A percentile compares a stretch with the other conserved stretches of the same genome.
These are phyloP conservation scores for Torymus auratus DNA, from an alignment of 2,888 invertebrate genomes.

Conservation along the genomic window DNA sequence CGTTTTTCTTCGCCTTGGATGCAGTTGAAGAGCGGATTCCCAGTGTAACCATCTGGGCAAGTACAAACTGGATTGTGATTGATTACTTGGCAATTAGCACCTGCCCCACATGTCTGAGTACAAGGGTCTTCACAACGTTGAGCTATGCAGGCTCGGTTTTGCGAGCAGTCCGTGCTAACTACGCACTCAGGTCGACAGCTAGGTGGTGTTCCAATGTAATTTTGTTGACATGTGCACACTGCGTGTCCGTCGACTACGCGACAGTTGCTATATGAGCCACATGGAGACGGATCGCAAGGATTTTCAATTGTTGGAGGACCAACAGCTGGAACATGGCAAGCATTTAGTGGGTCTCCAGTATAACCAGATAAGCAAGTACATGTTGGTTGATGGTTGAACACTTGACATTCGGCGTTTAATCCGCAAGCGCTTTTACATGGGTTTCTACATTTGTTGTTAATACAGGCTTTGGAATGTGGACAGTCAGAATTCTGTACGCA, in stretches of 20 bases:
- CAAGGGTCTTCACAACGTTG: constrained; percentile 90
- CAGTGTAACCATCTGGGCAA: constrained; percentile 85
- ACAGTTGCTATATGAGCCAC: constrained; percentile 89
- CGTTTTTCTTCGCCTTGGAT: constrained; percentile 62
- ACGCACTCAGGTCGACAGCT: constrained; percentile 89
- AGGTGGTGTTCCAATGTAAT: constrained; percentile 88
- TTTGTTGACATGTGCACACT: constrained; percentile 87
- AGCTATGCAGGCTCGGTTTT: constrained; percentile 87
- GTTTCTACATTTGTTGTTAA: constrained; percentile 89
- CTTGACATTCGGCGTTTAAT: constrained; percentile 88
- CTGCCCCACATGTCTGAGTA: constrained; percentile 87
- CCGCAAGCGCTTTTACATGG: constrained; percentile 91
- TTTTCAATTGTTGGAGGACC: constrained; percentile 65
- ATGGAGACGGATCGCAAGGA: constrained; percentile 84
- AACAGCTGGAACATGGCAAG: constrained; percentile 81
- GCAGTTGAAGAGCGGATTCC: constrained; percentile 90
- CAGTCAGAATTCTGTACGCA: constrained; percentile 93
- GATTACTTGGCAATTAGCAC: constrained; percentile 89
- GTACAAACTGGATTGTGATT: constrained; percentile 92
- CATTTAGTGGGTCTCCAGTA: constrained; percentile 87
- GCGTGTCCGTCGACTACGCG: constrained; percentile 85
- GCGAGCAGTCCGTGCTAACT: constrained; percentile 89
- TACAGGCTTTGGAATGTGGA: constrained; percentile 85
- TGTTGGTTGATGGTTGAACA: constrained; percentile 89
- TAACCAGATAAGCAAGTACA: constrained; percentile 86